A percentile compares a stretch with the other conserved stretches of the same genome.
Conservation (phyloP, 2,888 invertebrate genomes). For the Brachycybe producta region DNA sequence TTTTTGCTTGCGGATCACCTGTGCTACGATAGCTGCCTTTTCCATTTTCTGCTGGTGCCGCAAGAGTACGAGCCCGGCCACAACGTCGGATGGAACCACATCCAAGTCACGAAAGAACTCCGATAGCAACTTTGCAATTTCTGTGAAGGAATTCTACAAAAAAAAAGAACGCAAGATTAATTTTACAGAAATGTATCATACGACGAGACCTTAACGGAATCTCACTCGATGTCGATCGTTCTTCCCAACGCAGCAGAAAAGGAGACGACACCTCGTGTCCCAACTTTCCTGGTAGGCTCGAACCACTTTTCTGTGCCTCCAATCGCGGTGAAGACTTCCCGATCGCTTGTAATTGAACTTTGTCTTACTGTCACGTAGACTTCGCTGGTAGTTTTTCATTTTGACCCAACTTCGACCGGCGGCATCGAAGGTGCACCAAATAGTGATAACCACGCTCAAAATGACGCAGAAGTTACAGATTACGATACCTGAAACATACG, state of each 20-base stretch:
- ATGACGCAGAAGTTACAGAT: conserved; percentile 64
- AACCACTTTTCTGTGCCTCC: conserved; percentile 74
- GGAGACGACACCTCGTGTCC: conserved; percentile 64
- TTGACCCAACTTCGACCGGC: conserved; percentile 83
- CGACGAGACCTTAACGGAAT: conserved; percentile 4
- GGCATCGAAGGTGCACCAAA: conserved; percentile 75
- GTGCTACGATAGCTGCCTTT: conserved; percentile 47
- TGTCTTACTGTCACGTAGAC: conserved; percentile 60
- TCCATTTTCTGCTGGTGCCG: conserved; percentile 67
- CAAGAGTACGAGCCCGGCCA: conserved; percentile 66
- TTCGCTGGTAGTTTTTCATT: conserved; percentile 74
- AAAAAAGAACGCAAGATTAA: conserved; percentile 6
- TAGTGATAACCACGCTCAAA: conserved; percentile 55
- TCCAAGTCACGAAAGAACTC: conserved; percentile 79
- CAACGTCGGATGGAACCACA: conserved; percentile 74
- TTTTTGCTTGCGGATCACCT: conserved; percentile 37
- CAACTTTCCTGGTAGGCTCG: conserved; percentile 76
- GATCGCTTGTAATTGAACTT: conserved; percentile 53
- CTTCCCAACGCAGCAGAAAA: conserved; percentile 69
- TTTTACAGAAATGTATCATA: background rate
- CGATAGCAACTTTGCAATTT: conserved; percentile 66
- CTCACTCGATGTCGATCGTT: conserved; percentile 56
- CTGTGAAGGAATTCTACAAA: conserved; percentile 65
- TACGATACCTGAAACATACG: conserved; percentile 48
- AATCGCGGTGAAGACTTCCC: conserved; percentile 58